Evolutionary conservation across 2,888 invertebrate species (phyloP).

Genomic region (Germaria angustata): DNA sequence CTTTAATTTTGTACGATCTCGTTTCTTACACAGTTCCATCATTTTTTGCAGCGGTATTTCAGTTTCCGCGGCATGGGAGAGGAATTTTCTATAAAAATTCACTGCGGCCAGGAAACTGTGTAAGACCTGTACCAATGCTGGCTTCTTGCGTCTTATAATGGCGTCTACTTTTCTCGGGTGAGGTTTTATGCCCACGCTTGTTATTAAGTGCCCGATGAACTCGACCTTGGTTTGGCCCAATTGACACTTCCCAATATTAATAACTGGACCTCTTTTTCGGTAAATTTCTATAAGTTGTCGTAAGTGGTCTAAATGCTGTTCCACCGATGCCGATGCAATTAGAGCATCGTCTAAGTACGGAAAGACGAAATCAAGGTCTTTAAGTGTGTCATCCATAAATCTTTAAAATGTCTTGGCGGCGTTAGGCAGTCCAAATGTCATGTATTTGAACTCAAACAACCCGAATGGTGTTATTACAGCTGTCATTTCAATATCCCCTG

Average conservation of each 20-base stretch:
- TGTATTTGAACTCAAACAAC: no score
- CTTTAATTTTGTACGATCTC: slow-evolving; percentile 7
- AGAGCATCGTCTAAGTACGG: slow-evolving; percentile 38
- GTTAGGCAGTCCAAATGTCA: slow-evolving; percentile 53
- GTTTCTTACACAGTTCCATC: slow-evolving; percentile 43
- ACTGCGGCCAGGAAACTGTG: slow-evolving; percentile 25
- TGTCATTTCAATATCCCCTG: slow-evolving; percentile 27
- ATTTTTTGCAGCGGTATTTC: slow-evolving; percentile 32
- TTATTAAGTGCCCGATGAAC: slow-evolving; percentile 27
- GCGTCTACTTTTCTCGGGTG: not conserved
- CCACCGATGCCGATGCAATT: slow-evolving; percentile 8
- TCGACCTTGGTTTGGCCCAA: slow-evolving; percentile 22
- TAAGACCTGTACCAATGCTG: not conserved
- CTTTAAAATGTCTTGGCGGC: slow-evolving; percentile 44
- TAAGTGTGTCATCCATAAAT: slow-evolving; percentile 30
- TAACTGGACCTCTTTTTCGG: slow-evolving; percentile 9
- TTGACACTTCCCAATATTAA: slow-evolving; percentile 43
- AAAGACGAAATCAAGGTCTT: slow-evolving; percentile 36
- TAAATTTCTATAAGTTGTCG: slow-evolving; percentile 9
- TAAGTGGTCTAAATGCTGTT: slow-evolving; percentile 29
- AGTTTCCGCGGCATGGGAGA: slow-evolving; percentile 41
- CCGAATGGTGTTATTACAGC: slow-evolving; percentile 50
- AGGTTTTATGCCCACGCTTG: not conserved
- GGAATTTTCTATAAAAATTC: slow-evolving; percentile 39
- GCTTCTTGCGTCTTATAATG: not conserved